A percentile compares a stretch with the other conserved stretches of the same genome.
Evolutionary conservation across 2,888 invertebrate genomes (phyloP).

Genomic region (Cataglyphis albicans): DNA sequence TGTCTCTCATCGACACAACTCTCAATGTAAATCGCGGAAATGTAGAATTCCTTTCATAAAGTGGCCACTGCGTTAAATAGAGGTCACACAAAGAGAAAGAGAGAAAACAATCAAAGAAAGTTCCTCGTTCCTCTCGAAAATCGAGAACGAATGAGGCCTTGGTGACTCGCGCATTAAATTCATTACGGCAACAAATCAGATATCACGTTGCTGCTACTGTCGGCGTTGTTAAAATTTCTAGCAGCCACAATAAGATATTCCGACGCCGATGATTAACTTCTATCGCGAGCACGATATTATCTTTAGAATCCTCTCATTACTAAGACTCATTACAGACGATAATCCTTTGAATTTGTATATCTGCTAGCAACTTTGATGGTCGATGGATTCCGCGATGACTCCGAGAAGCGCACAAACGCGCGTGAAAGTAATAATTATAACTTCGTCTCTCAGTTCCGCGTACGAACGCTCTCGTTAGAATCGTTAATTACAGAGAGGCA

Average conservation of each 20-base stretch:
- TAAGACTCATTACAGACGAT: constrained; percentile 13
- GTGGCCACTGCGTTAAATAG: constrained; percentile 58
- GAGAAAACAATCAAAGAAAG: constrained; percentile 64
- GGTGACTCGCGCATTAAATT: constrained; percentile 71
- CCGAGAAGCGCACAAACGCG: neutral
- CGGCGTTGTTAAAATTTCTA: constrained; percentile 69
- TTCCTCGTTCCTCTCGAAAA: constrained; percentile 43
- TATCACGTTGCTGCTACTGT: constrained; percentile 57
- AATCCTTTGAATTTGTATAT: constrained; percentile 56
- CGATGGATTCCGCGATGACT: constrained; percentile 20
- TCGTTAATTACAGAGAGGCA: constrained; percentile 48
- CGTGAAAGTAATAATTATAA: constrained; percentile 53
- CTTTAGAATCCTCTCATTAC: constrained; percentile 57
- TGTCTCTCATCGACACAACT: constrained; percentile 32
- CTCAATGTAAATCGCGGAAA: constrained; percentile 46
- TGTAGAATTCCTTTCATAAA: constrained; percentile 63
- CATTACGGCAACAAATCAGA: constrained; percentile 62
- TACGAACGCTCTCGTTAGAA: constrained; percentile 39
- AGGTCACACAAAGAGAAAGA: constrained; percentile 59
- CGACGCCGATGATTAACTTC: constrained; percentile 53
- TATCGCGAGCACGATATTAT: constrained; percentile 34
- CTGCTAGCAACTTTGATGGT: constrained; percentile 31
- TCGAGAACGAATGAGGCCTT: constrained; percentile 64
- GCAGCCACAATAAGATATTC: constrained; percentile 63
- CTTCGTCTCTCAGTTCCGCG: constrained; percentile 31